Evolutionary conservation across 2,888 invertebrate species (phyloP), one percentile per base, ranked within the genome.

Genomic region (Achlya flavicornis): DNA sequence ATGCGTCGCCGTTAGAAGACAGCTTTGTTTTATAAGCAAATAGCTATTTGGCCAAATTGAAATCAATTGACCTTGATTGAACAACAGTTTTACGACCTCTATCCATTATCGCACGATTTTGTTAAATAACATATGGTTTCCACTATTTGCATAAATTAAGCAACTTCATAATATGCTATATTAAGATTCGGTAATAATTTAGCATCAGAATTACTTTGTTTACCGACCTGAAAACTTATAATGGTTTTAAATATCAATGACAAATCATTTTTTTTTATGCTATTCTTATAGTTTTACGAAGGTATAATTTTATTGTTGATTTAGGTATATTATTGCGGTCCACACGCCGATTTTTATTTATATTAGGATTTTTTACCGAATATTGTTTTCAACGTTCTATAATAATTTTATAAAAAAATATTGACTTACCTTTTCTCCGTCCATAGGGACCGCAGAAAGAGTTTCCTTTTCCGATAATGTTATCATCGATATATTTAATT

Each of bases 391-490:
- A 61, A 41, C 10, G 10, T 41, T 41, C 62, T 60, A 62, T 63
- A 60, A 53, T 53, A 62, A 7, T 16, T 33, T 16, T 53, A 62
- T 53, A 43, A 58, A 61, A n/a, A 63, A 62, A 38, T 16, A 57
- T 61, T 26, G 57, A 63, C 90, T 92, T 90, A 97, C 97, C 97
- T 96, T 97, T 97, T 81, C 97, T 93, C 65, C 97, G 94, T 69
- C 97, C 97, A 83, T 96, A 98, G 12, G 98, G 98, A 63, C 97
- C 97, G 76, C 96, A 95, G 87, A 97, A 97, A 33, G 96, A 96
- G 77, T 96, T 96, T 75, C 96, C 96, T 85, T 96, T 96, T 64
- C 97, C 97, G 80, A 97, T 96, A 72, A 97, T 94, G 88, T 96
- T 97, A 72, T 97, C 96, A 79, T 97, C 96, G 72, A 98, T 96